These are phyloP conservation scores for Epizoanthus rinbou DNA, from an alignment of 92 coral and sea anemone genomes.

Conservation along the genomic window DNA sequence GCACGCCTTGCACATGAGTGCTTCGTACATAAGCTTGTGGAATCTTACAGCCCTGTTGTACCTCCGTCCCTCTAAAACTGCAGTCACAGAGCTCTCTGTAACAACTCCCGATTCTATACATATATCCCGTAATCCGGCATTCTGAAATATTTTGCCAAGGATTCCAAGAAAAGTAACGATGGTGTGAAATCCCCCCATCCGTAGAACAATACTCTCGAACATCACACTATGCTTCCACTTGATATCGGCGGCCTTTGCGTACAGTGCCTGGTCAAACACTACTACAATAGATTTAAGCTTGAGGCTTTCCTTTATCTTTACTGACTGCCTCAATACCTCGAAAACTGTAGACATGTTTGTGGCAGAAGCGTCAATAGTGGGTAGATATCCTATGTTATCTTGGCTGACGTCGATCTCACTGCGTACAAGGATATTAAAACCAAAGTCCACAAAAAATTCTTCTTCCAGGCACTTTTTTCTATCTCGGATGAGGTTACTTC, in stretches of 20 bases:
- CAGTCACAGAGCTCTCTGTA: slow-evolving; percentile 48
- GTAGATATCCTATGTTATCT: slow-evolving; percentile 41
- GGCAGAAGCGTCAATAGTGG: slow-evolving; percentile 37
- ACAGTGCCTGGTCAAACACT: slow-evolving; percentile 70
- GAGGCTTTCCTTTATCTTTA: slow-evolving; percentile 48
- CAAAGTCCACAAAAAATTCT: slow-evolving; percentile 60
- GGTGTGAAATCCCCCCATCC: slow-evolving; percentile 66
- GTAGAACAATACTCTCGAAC: slow-evolving; percentile 34
- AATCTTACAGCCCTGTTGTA: slow-evolving; percentile 54
- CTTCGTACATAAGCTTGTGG: slow-evolving; percentile 58
- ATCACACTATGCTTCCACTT: slow-evolving; percentile 57
- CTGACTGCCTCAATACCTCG: slow-evolving; percentile 27
- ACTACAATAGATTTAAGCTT: slow-evolving; percentile 43
- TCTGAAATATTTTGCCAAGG: slow-evolving; percentile 64
- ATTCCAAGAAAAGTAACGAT: slow-evolving; percentile 48
- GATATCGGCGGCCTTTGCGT: slow-evolving; percentile 69
- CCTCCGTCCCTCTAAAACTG: slow-evolving; percentile 50
- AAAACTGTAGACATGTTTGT: slow-evolving; percentile 32
- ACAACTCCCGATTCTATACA: slow-evolving; percentile 55
- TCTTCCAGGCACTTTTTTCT: slow-evolving; percentile 48
- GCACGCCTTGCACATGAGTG: slow-evolving; percentile 51
- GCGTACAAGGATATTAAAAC: slow-evolving; percentile 46
- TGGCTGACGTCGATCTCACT: slow-evolving; percentile 4
- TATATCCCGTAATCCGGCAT: slow-evolving; percentile 61
- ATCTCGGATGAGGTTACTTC: slow-evolving; percentile 57